phyloP scores from a whole-genome alignment of 2,797 vertebrate genomes.

The Pachyuromys duprasi region DNA sequence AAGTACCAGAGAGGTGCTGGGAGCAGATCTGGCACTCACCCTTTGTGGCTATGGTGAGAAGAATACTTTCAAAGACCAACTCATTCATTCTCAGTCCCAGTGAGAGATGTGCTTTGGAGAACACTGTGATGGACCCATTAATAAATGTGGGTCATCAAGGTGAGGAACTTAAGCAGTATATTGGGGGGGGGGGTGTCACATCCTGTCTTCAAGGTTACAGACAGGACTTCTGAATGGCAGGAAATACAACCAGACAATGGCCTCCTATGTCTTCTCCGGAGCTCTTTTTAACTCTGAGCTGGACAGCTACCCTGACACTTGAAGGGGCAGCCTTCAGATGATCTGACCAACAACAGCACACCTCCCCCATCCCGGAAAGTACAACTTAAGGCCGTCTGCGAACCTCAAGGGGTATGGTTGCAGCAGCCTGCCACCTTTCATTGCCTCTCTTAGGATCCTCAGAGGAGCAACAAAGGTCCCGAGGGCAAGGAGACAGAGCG shows the following conservation, averaged over 20 bases:
- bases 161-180: slow-evolving; percentile 94
- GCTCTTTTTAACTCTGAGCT: slow-evolving; percentile 94
- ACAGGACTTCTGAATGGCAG: slow-evolving; percentile 93
- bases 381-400: slow-evolving; percentile 92
- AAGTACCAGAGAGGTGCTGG: slow-evolving; percentile 93
- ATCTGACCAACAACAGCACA: slow-evolving; percentile 92
- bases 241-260: slow-evolving; percentile 95
- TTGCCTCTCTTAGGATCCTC: slow-evolving; percentile 91
- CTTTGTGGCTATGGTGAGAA: slow-evolving; percentile 96
- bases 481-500: slow-evolving; percentile 79
- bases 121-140: slow-evolving; percentile 97
- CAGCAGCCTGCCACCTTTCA: slow-evolving; percentile 89
- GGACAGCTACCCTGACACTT: slow-evolving; percentile 88
- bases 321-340: slow-evolving; percentile 91
- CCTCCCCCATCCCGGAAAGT: slow-evolving; percentile 88
- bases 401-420: slow-evolving; percentile 92
- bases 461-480: slow-evolving; percentile 87
- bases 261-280: slow-evolving; percentile 94
- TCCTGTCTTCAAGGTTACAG: slow-evolving; percentile 95
- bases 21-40: slow-evolving; percentile 96
- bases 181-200: slow-evolving; percentile 89
- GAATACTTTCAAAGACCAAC: slow-evolving; percentile 96
- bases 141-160: slow-evolving; percentile 95
- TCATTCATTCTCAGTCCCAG: slow-evolving; percentile 96
- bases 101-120: slow-evolving; percentile 95